Conservation (phyloP, 2,888 invertebrate genomes). For the Napeogenes sylphis region DNA sequence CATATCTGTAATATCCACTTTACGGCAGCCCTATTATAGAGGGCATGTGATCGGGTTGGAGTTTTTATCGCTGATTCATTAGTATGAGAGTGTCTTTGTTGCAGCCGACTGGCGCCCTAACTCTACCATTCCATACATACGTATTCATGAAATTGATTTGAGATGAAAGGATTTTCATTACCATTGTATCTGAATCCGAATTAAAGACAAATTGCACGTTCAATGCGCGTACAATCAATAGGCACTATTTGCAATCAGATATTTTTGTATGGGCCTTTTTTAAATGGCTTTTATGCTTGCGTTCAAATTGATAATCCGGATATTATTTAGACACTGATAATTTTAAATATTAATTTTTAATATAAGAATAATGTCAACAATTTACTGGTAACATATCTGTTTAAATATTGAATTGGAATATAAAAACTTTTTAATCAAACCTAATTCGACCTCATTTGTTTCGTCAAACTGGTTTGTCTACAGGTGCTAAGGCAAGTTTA, state of each 20-base stretch:
- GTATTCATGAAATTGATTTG: slow-evolving; percentile 62
- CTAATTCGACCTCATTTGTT: too few relatives aligned
- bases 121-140: slow-evolving; percentile 39
- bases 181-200: slow-evolving; percentile 42
- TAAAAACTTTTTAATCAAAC: too few relatives aligned
- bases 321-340: slow-evolving; percentile 18
- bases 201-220: slow-evolving; percentile 44
- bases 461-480: too few relatives aligned
- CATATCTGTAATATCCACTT: slow-evolving; percentile 11
- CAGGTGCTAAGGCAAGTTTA: too few relatives aligned
- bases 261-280: slow-evolving; percentile 35
- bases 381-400: too few relatives aligned
- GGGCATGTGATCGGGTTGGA: slow-evolving; percentile 67
- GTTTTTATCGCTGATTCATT: slow-evolving; percentile 76
- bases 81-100: slow-evolving; percentile 74
- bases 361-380: neutral
- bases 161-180: slow-evolving; percentile 52
- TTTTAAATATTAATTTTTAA: neutral
- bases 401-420: too few relatives aligned
- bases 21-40: slow-evolving; percentile 51
- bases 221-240: slow-evolving; percentile 37
- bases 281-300: slow-evolving; percentile 27
- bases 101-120: slow-evolving; percentile 47
- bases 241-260: slow-evolving; percentile 34
- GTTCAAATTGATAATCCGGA: slow-evolving; percentile 29